A percentile compares a stretch with the other conserved stretches of the same genome.
Evolutionary conservation across 2,888 invertebrate species (phyloP).

Genomic region (Linhomoeus sp.): DNA sequence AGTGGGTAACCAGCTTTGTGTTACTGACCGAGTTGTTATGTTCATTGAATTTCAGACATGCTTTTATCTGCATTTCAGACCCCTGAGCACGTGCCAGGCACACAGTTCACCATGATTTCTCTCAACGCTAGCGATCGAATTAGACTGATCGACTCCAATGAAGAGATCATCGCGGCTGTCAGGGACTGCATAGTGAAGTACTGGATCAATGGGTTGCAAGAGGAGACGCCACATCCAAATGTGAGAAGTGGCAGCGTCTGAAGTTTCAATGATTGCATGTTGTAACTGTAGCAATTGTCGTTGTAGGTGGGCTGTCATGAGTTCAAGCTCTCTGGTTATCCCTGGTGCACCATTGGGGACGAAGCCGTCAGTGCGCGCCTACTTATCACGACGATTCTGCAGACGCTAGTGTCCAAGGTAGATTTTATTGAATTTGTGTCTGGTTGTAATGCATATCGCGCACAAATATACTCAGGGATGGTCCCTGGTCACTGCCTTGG

Average conservation of each 20-base stretch:
- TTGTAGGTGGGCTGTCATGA: neutral
- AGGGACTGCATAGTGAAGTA: neutral
- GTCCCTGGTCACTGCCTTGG: slow-evolving; percentile 4
- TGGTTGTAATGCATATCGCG: too few relatives aligned
- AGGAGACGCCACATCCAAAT: neutral
- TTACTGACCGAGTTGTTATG: too few relatives aligned
- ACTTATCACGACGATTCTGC: slow-evolving; percentile 3
- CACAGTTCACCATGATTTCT: slow-evolving; percentile 4
- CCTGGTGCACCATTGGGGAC: slow-evolving; percentile 3
- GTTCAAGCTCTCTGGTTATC: slow-evolving; percentile 5
- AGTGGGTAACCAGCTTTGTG: neutral
- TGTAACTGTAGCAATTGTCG: neutral
- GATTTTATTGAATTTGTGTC: too few relatives aligned
- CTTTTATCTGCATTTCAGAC: too few relatives aligned
- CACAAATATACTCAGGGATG: slow-evolving; percentile 2
- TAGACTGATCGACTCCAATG: slow-evolving; percentile 3
- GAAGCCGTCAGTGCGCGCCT: slow-evolving; percentile 4
- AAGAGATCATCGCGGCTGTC: neutral
- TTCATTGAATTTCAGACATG: too few relatives aligned
- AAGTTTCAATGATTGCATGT: too few relatives aligned
- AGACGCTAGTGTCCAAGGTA: neutral
- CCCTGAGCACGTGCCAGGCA: neutral
- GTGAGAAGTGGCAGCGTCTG: too few relatives aligned
- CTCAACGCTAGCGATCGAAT: slow-evolving; percentile 6
- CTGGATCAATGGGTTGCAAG: slow-evolving; percentile 5